phyloP scores from a whole-genome alignment of 2,888 invertebrate genomes.

The Ligdia adustata region DNA sequence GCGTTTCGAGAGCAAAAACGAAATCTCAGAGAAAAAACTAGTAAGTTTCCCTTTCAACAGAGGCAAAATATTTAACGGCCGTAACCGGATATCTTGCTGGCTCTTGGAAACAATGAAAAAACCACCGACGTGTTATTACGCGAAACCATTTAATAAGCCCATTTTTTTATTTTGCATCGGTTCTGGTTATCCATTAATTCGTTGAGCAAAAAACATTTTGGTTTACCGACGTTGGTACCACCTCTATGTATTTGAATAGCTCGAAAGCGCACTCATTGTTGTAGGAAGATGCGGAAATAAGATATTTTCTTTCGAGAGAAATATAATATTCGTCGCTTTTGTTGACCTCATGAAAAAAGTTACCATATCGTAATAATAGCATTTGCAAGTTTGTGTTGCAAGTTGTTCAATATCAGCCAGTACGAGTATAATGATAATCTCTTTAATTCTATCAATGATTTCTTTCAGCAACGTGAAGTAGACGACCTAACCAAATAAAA shows the following conservation, averaged over 20 bases:
- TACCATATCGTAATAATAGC: conserved; percentile 57
- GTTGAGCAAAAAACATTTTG: conserved; percentile 68
- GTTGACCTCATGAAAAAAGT: conserved; percentile 74
- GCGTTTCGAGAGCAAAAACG: conserved; percentile 76
- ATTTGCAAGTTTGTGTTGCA: too few species aligned
- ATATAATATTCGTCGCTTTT: conserved; percentile 80
- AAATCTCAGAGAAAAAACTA: conserved; percentile 73
- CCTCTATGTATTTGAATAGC: conserved; percentile 75
- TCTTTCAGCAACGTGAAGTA: too few species aligned
- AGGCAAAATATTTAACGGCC: conserved; percentile 82
- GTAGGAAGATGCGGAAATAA: conserved; percentile 83
- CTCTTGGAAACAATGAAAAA: conserved; percentile 81
- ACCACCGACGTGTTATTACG: conserved; percentile 83
- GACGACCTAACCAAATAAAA: too few species aligned
- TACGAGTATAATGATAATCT: too few species aligned
- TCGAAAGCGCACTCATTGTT: conserved; percentile 78
- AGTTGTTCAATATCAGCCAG: too few species aligned
- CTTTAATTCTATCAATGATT: too few species aligned
- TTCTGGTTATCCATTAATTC: conserved; percentile 84
- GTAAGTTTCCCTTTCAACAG: conserved; percentile 81
- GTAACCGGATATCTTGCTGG: conserved; percentile 81
- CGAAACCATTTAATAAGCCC: conserved; percentile 82
- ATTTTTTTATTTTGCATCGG: conserved; percentile 79
- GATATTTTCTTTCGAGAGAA: conserved; percentile 84
- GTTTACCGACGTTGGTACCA: conserved; percentile 64